Conservation (phyloP, 2,113 vertebrate species). For the Camelus dromedarius region DNA sequence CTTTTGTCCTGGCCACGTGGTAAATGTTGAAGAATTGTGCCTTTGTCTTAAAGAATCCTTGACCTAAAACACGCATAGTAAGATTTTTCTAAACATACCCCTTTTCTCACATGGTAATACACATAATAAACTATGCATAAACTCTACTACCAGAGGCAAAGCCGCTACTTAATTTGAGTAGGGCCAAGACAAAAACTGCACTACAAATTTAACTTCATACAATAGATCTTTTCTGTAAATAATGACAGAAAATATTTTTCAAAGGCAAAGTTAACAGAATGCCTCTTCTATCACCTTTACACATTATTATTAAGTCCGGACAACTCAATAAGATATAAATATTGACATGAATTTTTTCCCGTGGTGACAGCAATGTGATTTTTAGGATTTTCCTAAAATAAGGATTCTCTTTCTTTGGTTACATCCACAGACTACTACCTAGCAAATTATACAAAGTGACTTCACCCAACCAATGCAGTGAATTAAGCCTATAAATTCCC, state of each 20-base stretch:
- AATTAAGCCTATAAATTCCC: neutral
- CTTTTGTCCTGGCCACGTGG: slow-evolving; percentile 30
- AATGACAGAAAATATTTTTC: slow-evolving; percentile 12
- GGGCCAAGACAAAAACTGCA: neutral
- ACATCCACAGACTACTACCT: neutral
- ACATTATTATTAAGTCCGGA: neutral
- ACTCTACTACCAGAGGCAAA: neutral
- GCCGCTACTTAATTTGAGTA: neutral
- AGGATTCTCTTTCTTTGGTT: neutral
- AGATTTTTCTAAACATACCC: slow-evolving; percentile 11
- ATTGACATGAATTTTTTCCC: neutral
- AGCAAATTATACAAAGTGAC: neutral
- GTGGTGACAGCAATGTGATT: neutral
- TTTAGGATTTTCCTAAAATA: neutral
- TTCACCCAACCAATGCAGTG: neutral
- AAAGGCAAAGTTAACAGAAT: neutral
- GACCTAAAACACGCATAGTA: neutral
- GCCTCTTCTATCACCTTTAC: neutral
- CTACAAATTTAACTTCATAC: neutral
- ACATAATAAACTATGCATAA: neutral
- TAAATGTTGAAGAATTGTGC: slow-evolving; percentile 1
- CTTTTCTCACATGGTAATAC: neutral
- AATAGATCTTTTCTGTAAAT: neutral
- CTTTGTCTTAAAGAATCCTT: slow-evolving; percentile 17
- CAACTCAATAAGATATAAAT: neutral